Base-by-base conservation (phyloP, 2,888 invertebrate species). In the Drosophila histrio region DNA sequence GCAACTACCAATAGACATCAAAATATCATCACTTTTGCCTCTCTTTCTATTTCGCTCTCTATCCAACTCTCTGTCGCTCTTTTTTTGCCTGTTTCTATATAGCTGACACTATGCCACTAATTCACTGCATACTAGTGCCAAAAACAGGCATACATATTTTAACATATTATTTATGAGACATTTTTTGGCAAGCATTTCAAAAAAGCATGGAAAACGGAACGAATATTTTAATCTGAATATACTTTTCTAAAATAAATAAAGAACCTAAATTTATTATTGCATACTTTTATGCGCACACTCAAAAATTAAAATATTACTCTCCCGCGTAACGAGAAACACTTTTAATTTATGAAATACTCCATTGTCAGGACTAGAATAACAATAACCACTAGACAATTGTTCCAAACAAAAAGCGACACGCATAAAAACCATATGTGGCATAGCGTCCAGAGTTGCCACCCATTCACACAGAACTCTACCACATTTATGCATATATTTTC, bases 261-360 rank as follows among this genome's bases (percentile, higher is more conserved):
- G 44, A 56, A 68, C 65, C 64, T 68, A 67, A 75, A 81, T 87
- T 81, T 87, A 87, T 80, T 72, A 77, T 81, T 56, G 78, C 73
- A 72, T 56, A 71, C 49, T 61, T 52, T 66, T 58, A 32, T 39
- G 60, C 17, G 38, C 38, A 57, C 57, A 63, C 65, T 39, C 44
- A 52, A 65, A 67, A 70, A 68, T 69, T 63, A 75, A 70, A 79
- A 86, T 64, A 65, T 77, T 47, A 21, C 58, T 41, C 43, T 41
- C 17, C 13, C 50, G 28, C 19, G 19, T 6, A 60, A 44, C 39
- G 47, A 53, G 50, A 52, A 64, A 73, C 66, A 80, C 74, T 84
- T 82, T 80, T 82, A 87, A 87, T 81, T 81, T 81, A 82, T 82
- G 85, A 87, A 87, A 83, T 85, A 87, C 73, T 82, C 88, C 76